Evolutionary conservation across 2,888 invertebrate species (phyloP).

Genomic region (Eupeodes latifasciatus): DNA sequence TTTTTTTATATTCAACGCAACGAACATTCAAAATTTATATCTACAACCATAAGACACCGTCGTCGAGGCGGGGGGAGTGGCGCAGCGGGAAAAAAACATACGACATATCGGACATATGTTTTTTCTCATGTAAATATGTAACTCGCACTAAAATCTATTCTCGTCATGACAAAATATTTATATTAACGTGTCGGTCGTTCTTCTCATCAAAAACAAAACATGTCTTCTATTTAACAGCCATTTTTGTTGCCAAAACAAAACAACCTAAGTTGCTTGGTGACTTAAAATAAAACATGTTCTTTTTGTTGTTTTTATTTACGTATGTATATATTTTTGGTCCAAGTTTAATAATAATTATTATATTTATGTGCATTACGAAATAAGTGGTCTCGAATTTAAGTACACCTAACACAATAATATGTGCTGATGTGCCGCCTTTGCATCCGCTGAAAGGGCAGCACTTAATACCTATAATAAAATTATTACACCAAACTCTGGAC

Average conservation of each 20-base stretch:
- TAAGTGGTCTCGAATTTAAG: slow-evolving; percentile 21
- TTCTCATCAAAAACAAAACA: slow-evolving; percentile 29
- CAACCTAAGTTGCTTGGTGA: slow-evolving; percentile 22
- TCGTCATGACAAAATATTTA: slow-evolving; percentile 26
- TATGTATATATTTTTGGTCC: slow-evolving; percentile 28
- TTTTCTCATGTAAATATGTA: slow-evolving; percentile 27
- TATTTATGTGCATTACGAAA: slow-evolving; percentile 36
- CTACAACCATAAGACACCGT: neutral
- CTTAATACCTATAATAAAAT: slow-evolving; percentile 39
- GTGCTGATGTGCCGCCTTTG: neutral
- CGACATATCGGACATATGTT: slow-evolving; percentile 60
- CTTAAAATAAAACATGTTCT: slow-evolving; percentile 26
- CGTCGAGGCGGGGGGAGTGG: no score
- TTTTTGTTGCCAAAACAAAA: slow-evolving; percentile 58
- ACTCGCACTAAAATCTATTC: slow-evolving; percentile 40
- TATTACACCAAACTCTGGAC: slow-evolving; percentile 22
- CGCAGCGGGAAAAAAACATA: neutral
- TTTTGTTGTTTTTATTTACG: neutral
- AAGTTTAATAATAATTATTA: slow-evolving; percentile 50
- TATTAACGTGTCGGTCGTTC: neutral
- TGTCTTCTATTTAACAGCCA: neutral
- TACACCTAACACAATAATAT: neutral
- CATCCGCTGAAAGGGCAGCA: slow-evolving; percentile 52
- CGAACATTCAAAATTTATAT: slow-evolving; percentile 19
- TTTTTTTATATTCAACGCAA: slow-evolving; percentile 16